phyloP scores from a whole-genome alignment of 2,797 vertebrate genomes.

The Rhinichthys osculus region DNA sequence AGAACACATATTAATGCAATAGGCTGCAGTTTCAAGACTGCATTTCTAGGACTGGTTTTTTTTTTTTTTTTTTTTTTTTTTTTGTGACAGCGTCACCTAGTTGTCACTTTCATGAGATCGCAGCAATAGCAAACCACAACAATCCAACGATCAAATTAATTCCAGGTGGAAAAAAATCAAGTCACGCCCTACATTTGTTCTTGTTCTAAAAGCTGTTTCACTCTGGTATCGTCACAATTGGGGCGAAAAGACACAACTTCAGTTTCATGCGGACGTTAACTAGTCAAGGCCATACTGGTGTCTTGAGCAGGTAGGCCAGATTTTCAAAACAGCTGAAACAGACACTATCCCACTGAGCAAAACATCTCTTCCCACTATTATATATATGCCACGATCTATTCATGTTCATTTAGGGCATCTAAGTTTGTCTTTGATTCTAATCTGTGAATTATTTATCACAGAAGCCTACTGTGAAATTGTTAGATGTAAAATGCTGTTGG shows the following conservation, averaged over 20 bases:
- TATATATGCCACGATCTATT: not conserved
- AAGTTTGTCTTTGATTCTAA: constrained; percentile 27
- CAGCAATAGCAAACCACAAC: not conserved
- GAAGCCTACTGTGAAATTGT: constrained; percentile 1
- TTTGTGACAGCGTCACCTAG: too few species aligned
- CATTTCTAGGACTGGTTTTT: too few species aligned
- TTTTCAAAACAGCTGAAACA: constrained; percentile 3
- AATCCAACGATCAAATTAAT: not conserved
- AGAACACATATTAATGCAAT: too few species aligned
- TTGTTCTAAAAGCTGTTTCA: not conserved
- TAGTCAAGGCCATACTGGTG: not conserved
- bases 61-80: too few species aligned
- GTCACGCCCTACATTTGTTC: not conserved
- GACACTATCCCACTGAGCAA: not conserved
- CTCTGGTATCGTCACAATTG: not conserved
- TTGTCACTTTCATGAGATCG: too few species aligned
- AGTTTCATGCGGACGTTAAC: not conserved
- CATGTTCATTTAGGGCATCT: constrained; percentile 7
- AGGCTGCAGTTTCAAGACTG: too few species aligned
- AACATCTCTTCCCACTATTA: not conserved
- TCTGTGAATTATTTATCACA: constrained; percentile 46
- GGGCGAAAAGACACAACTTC: not conserved
- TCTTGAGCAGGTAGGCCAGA: not conserved
- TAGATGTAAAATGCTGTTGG: constrained; percentile 21
- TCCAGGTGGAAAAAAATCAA: not conserved